Percentiles rank a stretch among this genome's conserved stretches.
Conservation (phyloP, 2,888 invertebrate genomes). For the Sesamia inferens region DNA sequence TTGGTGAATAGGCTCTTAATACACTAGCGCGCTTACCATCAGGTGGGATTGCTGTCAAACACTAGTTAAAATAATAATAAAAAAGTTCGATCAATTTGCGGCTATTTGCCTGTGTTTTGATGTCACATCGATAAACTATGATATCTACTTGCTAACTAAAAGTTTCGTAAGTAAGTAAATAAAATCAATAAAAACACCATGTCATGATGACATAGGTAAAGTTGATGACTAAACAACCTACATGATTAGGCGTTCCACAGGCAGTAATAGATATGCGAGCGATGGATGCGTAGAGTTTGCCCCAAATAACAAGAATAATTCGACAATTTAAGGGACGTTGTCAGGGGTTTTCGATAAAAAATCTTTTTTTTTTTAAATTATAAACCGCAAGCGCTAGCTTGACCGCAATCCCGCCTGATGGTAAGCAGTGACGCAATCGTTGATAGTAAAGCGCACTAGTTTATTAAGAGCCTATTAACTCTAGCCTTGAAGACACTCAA, state of each 20-base stretch:
- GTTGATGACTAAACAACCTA: slow-evolving; percentile 21
- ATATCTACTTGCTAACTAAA: background rate
- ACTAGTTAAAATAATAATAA: no score
- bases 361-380: no score
- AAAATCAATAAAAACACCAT: slow-evolving; percentile 23
- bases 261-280: background rate
- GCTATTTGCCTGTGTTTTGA: background rate
- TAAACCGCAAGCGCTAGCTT: no score
- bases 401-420: no score
- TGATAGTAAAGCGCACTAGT: no score
- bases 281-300: background rate
- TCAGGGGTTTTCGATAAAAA: background rate
- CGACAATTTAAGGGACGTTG: background rate
- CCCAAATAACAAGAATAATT: slow-evolving; percentile 8
- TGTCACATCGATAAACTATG: background rate
- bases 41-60: no score
- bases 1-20: no score
- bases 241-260: slow-evolving; percentile 15
- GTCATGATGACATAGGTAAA: slow-evolving; percentile 18
- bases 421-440: no score
- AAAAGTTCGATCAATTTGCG: background rate
- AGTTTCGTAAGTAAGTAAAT: background rate
- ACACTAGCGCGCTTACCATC: no score
- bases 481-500: no score
- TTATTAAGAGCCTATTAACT: no score